These are phyloP conservation scores for Phataginus tetradactyla DNA, from an alignment of 2,797 vertebrate genomes.

Conservation along the genomic window DNA sequence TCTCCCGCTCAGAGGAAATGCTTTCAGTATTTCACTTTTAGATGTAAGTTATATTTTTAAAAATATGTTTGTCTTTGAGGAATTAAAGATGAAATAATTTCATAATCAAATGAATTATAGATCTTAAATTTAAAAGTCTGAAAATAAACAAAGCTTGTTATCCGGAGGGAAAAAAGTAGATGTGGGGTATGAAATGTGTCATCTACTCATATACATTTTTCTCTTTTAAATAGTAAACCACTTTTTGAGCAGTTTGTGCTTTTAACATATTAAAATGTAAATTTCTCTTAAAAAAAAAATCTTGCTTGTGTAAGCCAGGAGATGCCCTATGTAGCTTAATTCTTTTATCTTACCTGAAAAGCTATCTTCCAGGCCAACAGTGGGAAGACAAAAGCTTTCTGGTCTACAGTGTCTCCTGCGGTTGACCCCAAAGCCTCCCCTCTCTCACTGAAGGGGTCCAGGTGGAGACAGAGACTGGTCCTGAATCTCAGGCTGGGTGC, in stretches of 20 bases:
- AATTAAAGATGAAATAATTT: not conserved
- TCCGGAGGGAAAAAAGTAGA: not conserved
- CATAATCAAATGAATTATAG: not conserved
- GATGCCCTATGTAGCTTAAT: not conserved
- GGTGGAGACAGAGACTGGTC: not conserved
- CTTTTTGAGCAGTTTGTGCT: not conserved
- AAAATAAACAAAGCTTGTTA: not conserved
- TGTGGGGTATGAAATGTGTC: not conserved
- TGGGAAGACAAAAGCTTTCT: not conserved
- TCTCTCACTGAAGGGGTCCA: not conserved
- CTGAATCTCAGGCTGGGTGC: too few relatives aligned
- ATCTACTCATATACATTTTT: not conserved
- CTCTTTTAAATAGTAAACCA: not conserved
- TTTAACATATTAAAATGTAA: not conserved
- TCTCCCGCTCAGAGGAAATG: not conserved
- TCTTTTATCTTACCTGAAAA: not conserved
- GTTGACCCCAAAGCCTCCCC: not conserved
- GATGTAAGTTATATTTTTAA: not conserved
- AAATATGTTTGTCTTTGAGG: not conserved
- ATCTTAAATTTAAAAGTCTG: not conserved
- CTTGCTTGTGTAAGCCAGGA: not conserved
- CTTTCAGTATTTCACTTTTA: not conserved
- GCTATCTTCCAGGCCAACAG: not conserved
- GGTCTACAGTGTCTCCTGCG: fast-evolving
- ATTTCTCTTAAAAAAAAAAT: not conserved